Base-by-base conservation (phyloP, 1,140 invertebrate species). In the Drosophila albomicans region DNA sequence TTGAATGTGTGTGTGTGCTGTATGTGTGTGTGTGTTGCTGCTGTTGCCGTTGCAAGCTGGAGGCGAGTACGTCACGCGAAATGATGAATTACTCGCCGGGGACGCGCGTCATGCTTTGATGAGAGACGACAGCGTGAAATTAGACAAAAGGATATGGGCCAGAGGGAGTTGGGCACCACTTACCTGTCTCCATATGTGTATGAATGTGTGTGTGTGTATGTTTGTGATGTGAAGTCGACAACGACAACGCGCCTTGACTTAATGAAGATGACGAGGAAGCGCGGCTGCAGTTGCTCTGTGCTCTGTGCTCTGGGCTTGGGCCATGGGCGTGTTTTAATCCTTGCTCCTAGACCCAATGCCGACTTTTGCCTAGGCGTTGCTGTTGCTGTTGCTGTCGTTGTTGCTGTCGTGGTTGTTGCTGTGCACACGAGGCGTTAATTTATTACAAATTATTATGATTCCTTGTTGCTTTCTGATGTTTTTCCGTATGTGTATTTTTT, bases 371-470 rank as follows among this genome's bases (percentile, higher is more conserved):
- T 72, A 41, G 32, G 63, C 45, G 20, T 43, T 48, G 43, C 25
- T 11, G 28, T 63, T 38, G 64, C 72, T 76, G 46, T 30, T 76
- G 72, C 76, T 79, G 76, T 67, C 64, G 67, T 45, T 57, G 63
- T 58, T 51, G 64, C 65, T 85, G 81, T 71, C 70, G 75, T 41
- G 56, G 71, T 70, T 80, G 78, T 57, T 51, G 54, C 73, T 16
- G 58, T 38, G 59, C 75, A 78, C 69, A 77, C 69, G 74, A 88
- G 85, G 85, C 85, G 85, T 89, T 89, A 89, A 89, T 89, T 89
- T 89, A 89, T 89, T 89, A 89, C 85, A 89, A 89, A 89, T 89
- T 89, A 89, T 89, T 89, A 89, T 89, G 85, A 89, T 85, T 89
- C 72, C 75, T 79, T 84, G 82, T 84, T 79, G 76, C 66, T 75